Base-by-base conservation (phyloP, 2,888 invertebrate species). In the Seira musarum region DNA sequence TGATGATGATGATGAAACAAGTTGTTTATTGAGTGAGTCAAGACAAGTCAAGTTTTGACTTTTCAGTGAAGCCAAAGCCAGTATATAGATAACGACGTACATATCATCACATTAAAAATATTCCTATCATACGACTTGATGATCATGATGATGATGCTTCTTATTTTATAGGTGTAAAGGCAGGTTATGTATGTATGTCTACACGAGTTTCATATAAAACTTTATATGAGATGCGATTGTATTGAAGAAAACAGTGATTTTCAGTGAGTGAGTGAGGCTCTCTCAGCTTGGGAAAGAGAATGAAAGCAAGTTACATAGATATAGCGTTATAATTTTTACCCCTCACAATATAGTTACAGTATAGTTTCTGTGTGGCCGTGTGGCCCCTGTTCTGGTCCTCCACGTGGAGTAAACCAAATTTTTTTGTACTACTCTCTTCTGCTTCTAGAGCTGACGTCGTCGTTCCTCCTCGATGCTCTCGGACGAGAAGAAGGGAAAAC, bases 341-440 rank as follows among this genome's bases (percentile, higher is more conserved):
- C 22, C 2, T 10, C 57, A 21, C 21, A 21, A 22, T 49, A 22
- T n/a, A 25, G 25, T 72, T 72, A 72, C 63, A 30, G 64, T 24
- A 69, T 76, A 53, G 65, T 57, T n/a, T 61, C 24, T 60, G 63
- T 80, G 79, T 80, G 79, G 79, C 79, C 79, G 79, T 80, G 79
- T 80, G 73, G 79, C 79, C 79, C 79, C 68, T 80, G 79, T 80
- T 80, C 79, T 73, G 69, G 77, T 76, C 82, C 80, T 73, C 82
- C 82, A 82, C 82, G 82, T 80, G 82, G 76, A 82, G 81, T 78
- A 82, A 76, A 81, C 76, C 72, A 53, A 76, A 75, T 77, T 82
- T 80, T 80, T 81, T 68, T 76, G 67, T 75, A 75, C 68, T 68
- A 72, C 76, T 79, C 22, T 22, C 73, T 40, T n/a, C 21, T 65